Evolutionary conservation across 2,888 invertebrate species (phyloP), one percentile per base, ranked within the genome.

Genomic region (Piscicola geometra): DNA sequence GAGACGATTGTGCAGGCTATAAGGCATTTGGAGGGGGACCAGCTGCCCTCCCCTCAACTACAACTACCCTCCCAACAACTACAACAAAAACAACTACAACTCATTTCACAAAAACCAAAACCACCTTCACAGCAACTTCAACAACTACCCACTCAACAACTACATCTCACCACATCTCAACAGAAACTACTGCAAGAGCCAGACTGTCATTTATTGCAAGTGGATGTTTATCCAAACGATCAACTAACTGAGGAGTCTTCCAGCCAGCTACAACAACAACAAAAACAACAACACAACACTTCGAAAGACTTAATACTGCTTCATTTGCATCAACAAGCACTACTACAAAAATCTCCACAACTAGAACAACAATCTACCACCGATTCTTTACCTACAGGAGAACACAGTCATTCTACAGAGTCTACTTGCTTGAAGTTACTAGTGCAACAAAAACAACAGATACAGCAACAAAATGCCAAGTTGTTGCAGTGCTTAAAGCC

Each of bases 1-100:
- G 96, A 98, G 86, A 97, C 97, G 21, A 97, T 99, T 81, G 95
- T 98, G 56, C 97, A 98, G 86, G 99, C 99, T 76, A 98, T 99
- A 83, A 90, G 96, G 56, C 97, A 98, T 85, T 88, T 99, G 80
- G 98, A 99, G 85, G 97, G 97, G 60, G 96, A 95, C 56, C 41
- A 76, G 9, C 47, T 47, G 33, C 47, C 47, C 30, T 50, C 71
- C 1, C 30, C 18, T 12, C 32, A 73, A 56, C 36, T 35, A 21
- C n/a, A 64, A 36, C 47, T 25, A 32, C 41, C 52, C 3, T 9
- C 50, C 1, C 32, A 9, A 28, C 35, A 30, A 3, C 35, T 3
- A 28, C 68, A 30, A 68, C 68, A 68, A 68, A 25, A 25, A 0
- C 71, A 71, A 32, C 56, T 21, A 25, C 32, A 30, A 56, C 36